phyloP scores from a whole-genome alignment of 2,888 invertebrate genomes.

The Allolobophora icterica region DNA sequence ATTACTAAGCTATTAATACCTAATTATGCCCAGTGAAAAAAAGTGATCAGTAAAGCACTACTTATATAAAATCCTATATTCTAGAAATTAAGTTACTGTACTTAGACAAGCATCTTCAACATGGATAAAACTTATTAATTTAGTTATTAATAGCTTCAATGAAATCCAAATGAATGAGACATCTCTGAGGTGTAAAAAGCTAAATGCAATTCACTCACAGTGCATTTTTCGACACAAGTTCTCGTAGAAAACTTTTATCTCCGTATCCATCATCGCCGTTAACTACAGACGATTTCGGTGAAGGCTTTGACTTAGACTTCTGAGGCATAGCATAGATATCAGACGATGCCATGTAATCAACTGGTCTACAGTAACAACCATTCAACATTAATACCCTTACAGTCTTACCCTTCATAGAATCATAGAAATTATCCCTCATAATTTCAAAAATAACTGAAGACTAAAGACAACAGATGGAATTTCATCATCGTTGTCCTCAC shows the following conservation, averaged over 20 bases:
- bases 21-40: background rate
- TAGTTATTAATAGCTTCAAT: too few relatives aligned
- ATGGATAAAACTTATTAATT: too few relatives aligned
- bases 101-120: too few relatives aligned
- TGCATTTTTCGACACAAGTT: background rate
- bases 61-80: background rate
- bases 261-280: background rate
- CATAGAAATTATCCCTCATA: background rate
- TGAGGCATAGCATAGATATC: constrained; percentile 13
- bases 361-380: background rate
- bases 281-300: background rate
- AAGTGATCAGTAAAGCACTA: background rate
- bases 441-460: background rate
- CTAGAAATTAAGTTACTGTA: background rate
- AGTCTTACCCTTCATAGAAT: background rate
- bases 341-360: background rate
- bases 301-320: background rate
- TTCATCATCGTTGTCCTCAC: background rate
- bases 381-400: background rate
- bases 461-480: background rate
- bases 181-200: background rate
- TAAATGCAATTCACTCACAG: background rate
- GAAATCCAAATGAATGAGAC: background rate
- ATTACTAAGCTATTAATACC: background rate
- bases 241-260: background rate